Base-by-base conservation (phyloP, 2,888 invertebrate genomes). In the Melikaiella ostensackeni region DNA sequence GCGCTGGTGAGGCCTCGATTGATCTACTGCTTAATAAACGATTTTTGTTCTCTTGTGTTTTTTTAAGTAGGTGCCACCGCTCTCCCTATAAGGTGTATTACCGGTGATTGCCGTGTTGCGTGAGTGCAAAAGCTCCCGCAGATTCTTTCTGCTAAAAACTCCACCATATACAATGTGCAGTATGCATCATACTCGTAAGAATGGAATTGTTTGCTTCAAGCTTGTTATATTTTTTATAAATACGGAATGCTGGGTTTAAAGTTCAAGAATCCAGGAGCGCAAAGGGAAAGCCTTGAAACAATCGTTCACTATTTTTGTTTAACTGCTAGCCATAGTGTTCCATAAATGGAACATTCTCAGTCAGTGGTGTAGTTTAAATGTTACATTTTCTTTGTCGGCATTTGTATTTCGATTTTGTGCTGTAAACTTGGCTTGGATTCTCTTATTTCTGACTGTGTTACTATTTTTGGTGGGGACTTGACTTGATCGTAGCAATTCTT, bases 261-360 rank as follows among this genome's bases (percentile, higher is more conserved):
- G 64, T 46, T 66, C 64, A 66, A 66, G 64, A 66, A 66, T 66
- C 42, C 64, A 66, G 64, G 46, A 46, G 42, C 64, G 21, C 24
- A 38, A 24, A 66, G 64, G 64, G 64, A 66, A 66, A 21, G 42
- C 64, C 64, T 42, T 66, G 64, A 66, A 46, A 66, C 42, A 66
- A 66, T 46, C 64, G 42, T 66, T 66, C 27, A 27, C 42, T 66
- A 42, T 66, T 66, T 66, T 66, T 66, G 27, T 42, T 66, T 66
- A 46, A 66, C 64, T 42, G 42, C 19, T 35, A 66, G 64, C 64
- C 38, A 66, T 66, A 66, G 42, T 66, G 64, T 66, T 66, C 64
- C 64, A 42, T 66, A 66, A 66, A 66, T 66, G 64, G 64, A 66
- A 66, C 64, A 66, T 66, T 66, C 64, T 24, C 64, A 66, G 42